Conservation (phyloP, 2,797 vertebrate genomes). For the Limosa lapponica region DNA sequence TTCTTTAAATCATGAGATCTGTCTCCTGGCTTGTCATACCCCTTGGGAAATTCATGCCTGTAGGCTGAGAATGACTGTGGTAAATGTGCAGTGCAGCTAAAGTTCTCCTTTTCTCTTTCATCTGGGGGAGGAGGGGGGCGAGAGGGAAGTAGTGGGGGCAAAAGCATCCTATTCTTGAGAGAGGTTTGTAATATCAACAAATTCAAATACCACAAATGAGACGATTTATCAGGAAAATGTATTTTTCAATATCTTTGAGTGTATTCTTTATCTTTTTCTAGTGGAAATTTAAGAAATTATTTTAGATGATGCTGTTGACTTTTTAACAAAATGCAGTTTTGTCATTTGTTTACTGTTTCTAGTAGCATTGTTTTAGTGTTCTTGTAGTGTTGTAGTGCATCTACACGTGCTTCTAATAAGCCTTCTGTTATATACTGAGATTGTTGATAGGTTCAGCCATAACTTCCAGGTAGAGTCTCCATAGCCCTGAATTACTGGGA, state of each 20-base stretch:
- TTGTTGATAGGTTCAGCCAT: not conserved
- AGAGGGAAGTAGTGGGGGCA: not conserved
- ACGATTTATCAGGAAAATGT: not conserved
- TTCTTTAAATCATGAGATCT: constrained; percentile 11
- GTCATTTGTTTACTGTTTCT: not conserved
- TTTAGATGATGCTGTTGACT: not conserved
- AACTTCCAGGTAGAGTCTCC: not conserved
- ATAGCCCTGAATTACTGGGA: not conserved
- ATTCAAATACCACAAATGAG: not conserved
- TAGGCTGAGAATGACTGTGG: constrained; percentile 29
- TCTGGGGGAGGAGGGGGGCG: not conserved
- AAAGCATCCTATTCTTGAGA: not conserved
- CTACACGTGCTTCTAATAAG: not conserved
- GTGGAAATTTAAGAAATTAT: not conserved
- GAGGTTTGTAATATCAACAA: not conserved
- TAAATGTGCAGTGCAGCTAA: not conserved
- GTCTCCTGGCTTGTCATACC: constrained; percentile 2
- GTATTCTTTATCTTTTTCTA: not conserved
- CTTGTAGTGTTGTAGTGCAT: not conserved
- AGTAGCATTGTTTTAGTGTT: not conserved
- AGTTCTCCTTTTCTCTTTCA: not conserved
- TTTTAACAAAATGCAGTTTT: not conserved
- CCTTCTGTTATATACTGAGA: not conserved
- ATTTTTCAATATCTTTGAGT: not conserved
- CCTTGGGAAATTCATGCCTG: not conserved